Evolutionary conservation across 2,797 vertebrate species (phyloP).

Genomic region (Peromyscus eremicus): DNA sequence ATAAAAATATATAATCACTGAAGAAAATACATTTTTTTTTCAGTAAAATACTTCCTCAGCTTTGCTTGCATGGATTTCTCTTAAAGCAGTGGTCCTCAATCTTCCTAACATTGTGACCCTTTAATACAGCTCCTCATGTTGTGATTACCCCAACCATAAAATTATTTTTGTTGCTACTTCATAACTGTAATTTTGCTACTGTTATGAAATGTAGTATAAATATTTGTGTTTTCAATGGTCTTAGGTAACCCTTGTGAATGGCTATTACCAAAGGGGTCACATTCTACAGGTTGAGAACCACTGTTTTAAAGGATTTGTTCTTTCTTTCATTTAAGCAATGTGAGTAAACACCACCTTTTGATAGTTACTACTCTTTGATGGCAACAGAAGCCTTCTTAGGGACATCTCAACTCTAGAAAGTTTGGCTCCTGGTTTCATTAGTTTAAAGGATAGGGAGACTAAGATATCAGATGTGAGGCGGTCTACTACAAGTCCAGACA

Average conservation of each 20-base stretch:
- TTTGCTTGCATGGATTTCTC: neutral
- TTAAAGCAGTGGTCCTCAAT: neutral
- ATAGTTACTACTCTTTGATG: neutral
- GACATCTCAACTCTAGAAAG: neutral
- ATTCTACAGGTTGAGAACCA: neutral
- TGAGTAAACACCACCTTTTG: neutral
- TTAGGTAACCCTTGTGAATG: neutral
- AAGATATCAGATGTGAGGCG: neutral
- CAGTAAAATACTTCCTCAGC: neutral
- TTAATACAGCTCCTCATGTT: neutral
- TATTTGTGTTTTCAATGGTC: neutral
- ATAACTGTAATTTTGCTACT: neutral
- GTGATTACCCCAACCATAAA: too few species aligned
- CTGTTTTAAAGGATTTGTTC: neutral
- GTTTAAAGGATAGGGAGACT: neutral
- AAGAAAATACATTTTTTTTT: neutral
- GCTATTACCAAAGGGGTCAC: too few species aligned
- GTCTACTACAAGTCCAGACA: neutral
- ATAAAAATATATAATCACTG: neutral
- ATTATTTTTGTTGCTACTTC: neutral
- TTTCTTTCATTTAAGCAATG: slow-evolving; percentile 31
- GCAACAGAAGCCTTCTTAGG: neutral
- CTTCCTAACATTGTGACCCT: neutral
- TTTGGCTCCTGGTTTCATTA: neutral
- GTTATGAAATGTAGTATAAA: neutral